Evolutionary conservation across 2,888 invertebrate species (phyloP), one percentile per base, ranked within the genome.

Genomic region (Gibbula magus): DNA sequence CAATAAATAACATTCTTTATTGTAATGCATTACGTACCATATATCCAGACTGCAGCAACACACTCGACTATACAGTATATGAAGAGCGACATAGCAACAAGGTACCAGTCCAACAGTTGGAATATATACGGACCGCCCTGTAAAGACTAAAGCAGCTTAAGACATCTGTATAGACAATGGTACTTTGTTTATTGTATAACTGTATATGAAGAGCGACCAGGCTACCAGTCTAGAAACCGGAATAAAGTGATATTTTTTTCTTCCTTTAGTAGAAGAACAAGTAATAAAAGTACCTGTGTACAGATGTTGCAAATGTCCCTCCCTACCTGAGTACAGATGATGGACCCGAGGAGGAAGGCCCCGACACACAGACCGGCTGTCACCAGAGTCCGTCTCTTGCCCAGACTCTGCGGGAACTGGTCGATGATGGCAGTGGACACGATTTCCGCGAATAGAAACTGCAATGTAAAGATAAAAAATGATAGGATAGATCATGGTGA

Each of bases 381-480:
- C 61, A 61, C 61, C 61, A 61, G 32, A 5, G 29, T 32, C 32
- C 61, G 25, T 22, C 61, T 25, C 18, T n/a, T 25, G 16, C 61
- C 61, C 25, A 61, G 25, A 16, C 25, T 61, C 8, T 32, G 25
- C n/a, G 61, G 61, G 32, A 61, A 61, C 61, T 61, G 61, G 61
- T 61, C 61, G 25, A 61, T 61, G 8, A 61, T 25, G 25, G 61
- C 61, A 4, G 61, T 61, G 32, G 61, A 61, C 61, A 61, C 61
- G 61, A 61, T 61, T 25, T 61, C 61, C 29, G 61, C 61, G 61
- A 61, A 61, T 32, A 61, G 61, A n/a, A 61, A 61, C 61, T 61
- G 25, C 20, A 61, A 25, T 7, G 45, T 45, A 10, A 45, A 45
- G n/a, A n/a, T n/a, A n/a, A n/a, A n/a, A n/a, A n/a, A n/a, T n/a